Evolutionary conservation across 2,797 vertebrate genomes (phyloP), one percentile per base, ranked within the genome.

Genomic region (Pitangus sulphuratus): DNA sequence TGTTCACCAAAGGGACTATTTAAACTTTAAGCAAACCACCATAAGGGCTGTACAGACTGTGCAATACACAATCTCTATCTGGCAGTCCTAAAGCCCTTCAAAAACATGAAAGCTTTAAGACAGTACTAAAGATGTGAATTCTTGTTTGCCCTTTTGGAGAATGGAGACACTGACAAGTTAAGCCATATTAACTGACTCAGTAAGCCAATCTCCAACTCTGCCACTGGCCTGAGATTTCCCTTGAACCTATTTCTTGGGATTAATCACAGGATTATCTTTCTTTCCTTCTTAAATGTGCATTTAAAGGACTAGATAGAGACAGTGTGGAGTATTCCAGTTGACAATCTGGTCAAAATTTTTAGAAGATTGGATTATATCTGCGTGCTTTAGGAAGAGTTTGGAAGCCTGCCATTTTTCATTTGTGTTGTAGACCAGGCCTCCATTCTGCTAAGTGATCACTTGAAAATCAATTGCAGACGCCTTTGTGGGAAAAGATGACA

Each of bases 221-320:
- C 12, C 61, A 50, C 62, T 81, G 76, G n/a, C 79, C 89, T 69
- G 72, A 87, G 82, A 76, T 89, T 64, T 76, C 79, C 31, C 54
- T 77, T 96, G 79, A 94, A 82, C 48, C 45, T 31, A 48, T 69
- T 87, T 71, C 39, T 93, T 88, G 42, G 44, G 72, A 84, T 94
- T 93, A 93, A 71, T 65, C 57, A 58, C 39, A 58, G 66, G 87
- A 89, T 91, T 92, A 81, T 78, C 42, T 89, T 91, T 78, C 58
- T 79, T 95, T 86, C 12, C 50, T 85, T 88, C 50, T 76, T 88
- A 86, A 61, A 77, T 48, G 71, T 30, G 5, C 39, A 68, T 57
- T 87, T 89, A 65, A 94, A 96, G 57, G 65, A 57, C 71, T 89
- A 50, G 35, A 58, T 65, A 85, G n/a, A 62, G 56, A 44, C 48